These are phyloP conservation scores for Corbicula japonica DNA, from an alignment of 2,888 invertebrate genomes.

Conservation along the genomic window DNA sequence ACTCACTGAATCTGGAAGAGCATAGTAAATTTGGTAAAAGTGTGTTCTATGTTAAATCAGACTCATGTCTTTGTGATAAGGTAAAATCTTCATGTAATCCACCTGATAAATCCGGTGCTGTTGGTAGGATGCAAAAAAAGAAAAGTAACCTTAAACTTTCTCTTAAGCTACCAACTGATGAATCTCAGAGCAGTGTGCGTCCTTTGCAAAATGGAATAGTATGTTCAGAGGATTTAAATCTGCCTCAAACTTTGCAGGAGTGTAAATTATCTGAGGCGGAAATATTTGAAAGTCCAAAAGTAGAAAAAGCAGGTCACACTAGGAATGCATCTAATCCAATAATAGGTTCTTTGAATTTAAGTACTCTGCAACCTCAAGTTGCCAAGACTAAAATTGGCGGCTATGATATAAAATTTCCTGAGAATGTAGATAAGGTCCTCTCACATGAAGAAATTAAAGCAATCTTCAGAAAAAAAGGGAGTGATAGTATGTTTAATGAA, in stretches of 20 bases:
- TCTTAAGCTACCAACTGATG: constrained; percentile 33
- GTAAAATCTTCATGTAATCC: constrained; percentile 5
- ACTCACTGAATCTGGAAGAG: constrained; percentile 1
- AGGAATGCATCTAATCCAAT: constrained; percentile 41
- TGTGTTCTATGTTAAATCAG: constrained; percentile 56
- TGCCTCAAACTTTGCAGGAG: constrained; percentile 15
- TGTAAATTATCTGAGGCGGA: constrained; percentile 73
- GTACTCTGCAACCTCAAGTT: neutral
- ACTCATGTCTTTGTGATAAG: constrained; percentile 48
- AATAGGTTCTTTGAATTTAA: too few relatives aligned
- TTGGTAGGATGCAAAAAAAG: constrained; percentile 30
- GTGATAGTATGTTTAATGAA: constrained; percentile 83
- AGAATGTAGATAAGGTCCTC: constrained; percentile 58
- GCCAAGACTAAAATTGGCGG: neutral
- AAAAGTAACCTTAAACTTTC: constrained; percentile 45
- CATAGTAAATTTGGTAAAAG: constrained; percentile 55
- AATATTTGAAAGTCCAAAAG: constrained; percentile 68
- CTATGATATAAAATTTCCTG: constrained; percentile 24
- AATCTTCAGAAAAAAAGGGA: constrained; percentile 76
- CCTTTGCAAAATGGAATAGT: neutral
- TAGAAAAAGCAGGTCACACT: constrained; percentile 73
- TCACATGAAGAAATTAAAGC: constrained; percentile 67
- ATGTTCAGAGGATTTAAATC: constrained; percentile 30
- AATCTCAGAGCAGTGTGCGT: constrained; percentile 22
- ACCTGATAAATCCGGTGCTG: neutral